phyloP scores from a whole-genome alignment of 2,113 vertebrate species.

The Salminus brasiliensis region DNA sequence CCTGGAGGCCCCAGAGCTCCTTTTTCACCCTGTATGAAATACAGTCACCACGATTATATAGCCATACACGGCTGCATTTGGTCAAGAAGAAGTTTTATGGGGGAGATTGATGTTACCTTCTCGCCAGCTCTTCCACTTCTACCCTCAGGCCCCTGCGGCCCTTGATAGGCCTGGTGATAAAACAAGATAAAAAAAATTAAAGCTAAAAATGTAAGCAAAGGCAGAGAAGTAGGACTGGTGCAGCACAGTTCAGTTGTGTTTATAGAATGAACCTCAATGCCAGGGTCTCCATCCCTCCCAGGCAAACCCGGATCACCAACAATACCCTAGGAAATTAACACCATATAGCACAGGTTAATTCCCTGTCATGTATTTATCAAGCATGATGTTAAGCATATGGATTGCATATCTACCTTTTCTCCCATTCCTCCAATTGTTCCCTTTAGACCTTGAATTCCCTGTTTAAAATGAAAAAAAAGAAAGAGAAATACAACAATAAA shows the following conservation, averaged over 20 bases:
- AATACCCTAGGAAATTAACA: conserved; percentile 71
- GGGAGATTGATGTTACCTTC: conserved; percentile 64
- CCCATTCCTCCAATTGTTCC: conserved; percentile 71
- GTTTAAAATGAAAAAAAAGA: neutral
- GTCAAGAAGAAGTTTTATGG: conserved; percentile 19
- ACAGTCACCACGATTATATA: conserved; percentile 25
- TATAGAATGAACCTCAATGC: conserved; percentile 73
- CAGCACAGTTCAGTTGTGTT: neutral
- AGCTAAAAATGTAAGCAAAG: neutral
- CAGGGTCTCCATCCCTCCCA: conserved; percentile 78
- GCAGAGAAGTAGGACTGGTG: neutral
- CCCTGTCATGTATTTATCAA: neutral
- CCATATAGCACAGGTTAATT: neutral
- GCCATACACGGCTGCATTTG: neutral
- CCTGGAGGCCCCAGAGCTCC: conserved; percentile 72
- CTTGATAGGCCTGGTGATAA: conserved; percentile 78
- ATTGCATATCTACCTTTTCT: conserved; percentile 64
- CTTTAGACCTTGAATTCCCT: conserved; percentile 72
- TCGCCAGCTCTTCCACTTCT: conserved; percentile 64
- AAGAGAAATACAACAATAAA: neutral
- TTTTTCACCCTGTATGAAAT: conserved; percentile 76
- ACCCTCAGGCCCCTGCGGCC: conserved; percentile 74
- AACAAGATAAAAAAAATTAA: conserved; percentile 21
- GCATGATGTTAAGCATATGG: neutral
- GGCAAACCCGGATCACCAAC: conserved; percentile 76